Base-by-base conservation (phyloP, 2,113 vertebrate species). In the Bucco capensis region DNA sequence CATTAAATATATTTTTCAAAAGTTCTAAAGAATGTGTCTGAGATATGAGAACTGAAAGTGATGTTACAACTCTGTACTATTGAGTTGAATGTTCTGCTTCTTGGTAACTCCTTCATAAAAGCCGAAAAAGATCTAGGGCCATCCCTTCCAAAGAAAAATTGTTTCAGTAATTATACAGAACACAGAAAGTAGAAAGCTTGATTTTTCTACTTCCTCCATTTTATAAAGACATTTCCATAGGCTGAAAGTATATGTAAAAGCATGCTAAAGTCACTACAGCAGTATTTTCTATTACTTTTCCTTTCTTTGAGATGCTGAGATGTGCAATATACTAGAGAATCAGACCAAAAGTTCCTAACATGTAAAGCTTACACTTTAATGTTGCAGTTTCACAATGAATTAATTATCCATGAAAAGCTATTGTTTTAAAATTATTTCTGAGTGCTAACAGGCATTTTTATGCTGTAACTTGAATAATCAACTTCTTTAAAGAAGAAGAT, bases 61-160 rank as follows among this genome's bases (percentile, higher is more conserved):
- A 33, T 17, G 13, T n/a, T 47, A 19, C 27, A 78, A 78, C 23
- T 66, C 30, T 58, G 8, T 37, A 30, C 6, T 19, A 57, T 21
- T 46, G 15, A 67, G 21, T 12, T 44, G 14, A 67, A 75, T 82
- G 76, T 1, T 28, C 49, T 67, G 16, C 12, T 75, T 51, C 40
- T 75, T 79, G 5, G 44, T 12, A 78, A 75, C 17, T 62, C 22
- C 12, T 72, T 90, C 58, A 72, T 25, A 83, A 90, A 50, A 60
- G 3, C 27, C 60, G 15, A 69, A 40, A 61, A 79, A 69, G 6
- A 0, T 50, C 24, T 78, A 2, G 0, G 12, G 4, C 24, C 19
- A 22, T 51, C 6, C 8, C 11, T 21, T 61, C 27, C 25, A 50
- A 88, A 64, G 14, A 35, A 42, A 69, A 86, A 73, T 3, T 60